Conservation (phyloP, 2,888 invertebrate species). For the Oasisia sp. region DNA sequence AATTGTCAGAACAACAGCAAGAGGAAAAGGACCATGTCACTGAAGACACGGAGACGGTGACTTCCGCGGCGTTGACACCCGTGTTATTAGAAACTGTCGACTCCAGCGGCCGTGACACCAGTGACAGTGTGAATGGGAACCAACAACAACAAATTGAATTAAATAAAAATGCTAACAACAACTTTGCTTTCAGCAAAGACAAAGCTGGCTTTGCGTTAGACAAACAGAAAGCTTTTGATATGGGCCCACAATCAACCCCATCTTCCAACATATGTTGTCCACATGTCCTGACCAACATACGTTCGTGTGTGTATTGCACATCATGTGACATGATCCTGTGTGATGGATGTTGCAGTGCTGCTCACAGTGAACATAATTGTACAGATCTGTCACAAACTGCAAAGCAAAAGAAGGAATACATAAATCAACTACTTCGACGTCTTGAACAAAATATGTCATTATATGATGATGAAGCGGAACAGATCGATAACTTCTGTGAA, state of each 20-base stretch:
- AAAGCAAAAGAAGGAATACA: conserved; percentile 27
- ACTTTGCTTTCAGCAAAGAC: neutral
- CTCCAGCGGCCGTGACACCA: neutral
- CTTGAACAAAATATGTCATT: neutral
- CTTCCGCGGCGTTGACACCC: neutral
- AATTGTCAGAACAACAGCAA: neutral
- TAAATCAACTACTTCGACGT: conserved; percentile 24
- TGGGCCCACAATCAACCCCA: neutral
- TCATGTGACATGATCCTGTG: conserved; percentile 30
- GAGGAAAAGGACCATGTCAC: neutral
- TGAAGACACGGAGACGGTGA: neutral
- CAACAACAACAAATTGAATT: neutral
- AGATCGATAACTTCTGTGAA: conserved; percentile 27
- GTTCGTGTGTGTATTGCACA: conserved; percentile 24
- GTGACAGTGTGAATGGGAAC: neutral
- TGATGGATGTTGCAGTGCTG: neutral
- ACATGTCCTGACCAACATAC: conserved; percentile 2
- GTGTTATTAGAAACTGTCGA: neutral
- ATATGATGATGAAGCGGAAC: conserved; percentile 23
- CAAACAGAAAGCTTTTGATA: neutral
- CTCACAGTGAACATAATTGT: conserved; percentile 23
- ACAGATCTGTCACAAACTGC: conserved; percentile 21
- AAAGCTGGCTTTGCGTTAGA: too few relatives aligned
- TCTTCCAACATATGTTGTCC: neutral
- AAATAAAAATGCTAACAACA: neutral